These are phyloP conservation scores for Arnoldichthys spilopterus DNA, from an alignment of 2,797 vertebrate species.

Conservation along the genomic window DNA sequence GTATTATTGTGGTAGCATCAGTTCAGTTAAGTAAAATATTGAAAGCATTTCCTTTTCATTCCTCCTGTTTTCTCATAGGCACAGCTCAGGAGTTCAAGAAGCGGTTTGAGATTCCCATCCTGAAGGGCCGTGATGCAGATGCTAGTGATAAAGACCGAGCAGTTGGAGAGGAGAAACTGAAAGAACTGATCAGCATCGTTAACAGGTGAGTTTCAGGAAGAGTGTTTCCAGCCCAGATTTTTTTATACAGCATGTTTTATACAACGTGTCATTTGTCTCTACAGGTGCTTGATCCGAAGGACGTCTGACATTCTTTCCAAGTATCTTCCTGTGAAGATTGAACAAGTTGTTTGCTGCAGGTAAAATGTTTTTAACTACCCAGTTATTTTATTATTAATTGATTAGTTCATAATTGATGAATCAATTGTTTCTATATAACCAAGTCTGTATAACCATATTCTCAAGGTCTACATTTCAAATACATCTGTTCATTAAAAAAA, in stretches of 20 bases:
- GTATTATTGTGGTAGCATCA: too few relatives aligned
- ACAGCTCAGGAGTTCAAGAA: slow-evolving; percentile 97
- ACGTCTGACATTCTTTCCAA: slow-evolving; percentile 98
- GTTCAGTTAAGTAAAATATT: too few relatives aligned
- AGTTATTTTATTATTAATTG: too few relatives aligned
- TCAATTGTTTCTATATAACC: too few relatives aligned
- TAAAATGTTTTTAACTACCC: slow-evolving; percentile 69
- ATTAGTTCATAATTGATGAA: too few relatives aligned
- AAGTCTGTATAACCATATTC: too few relatives aligned
- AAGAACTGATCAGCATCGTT: slow-evolving; percentile 91
- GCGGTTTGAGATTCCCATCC: slow-evolving; percentile 93
- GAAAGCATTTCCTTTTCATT: too few relatives aligned
- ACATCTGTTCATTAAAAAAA: too few relatives aligned
- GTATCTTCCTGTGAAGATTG: slow-evolving; percentile 97
- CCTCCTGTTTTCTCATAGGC: slow-evolving; percentile 70
- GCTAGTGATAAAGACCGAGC: slow-evolving; percentile 86
- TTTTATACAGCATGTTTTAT: background rate
- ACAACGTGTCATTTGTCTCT: background rate
- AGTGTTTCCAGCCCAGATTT: background rate
- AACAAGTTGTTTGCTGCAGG: slow-evolving; percentile 98
- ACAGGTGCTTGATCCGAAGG: slow-evolving; percentile 93
- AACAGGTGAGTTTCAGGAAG: slow-evolving; percentile 79
- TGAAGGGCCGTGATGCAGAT: slow-evolving; percentile 93
- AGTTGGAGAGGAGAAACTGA: slow-evolving; percentile 89
- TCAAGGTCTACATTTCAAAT: too few relatives aligned